Percentiles rank a stretch among this genome's conserved stretches.
Evolutionary conservation across 2,888 invertebrate genomes (phyloP).

Genomic region (Hypselothyrea guttata): DNA sequence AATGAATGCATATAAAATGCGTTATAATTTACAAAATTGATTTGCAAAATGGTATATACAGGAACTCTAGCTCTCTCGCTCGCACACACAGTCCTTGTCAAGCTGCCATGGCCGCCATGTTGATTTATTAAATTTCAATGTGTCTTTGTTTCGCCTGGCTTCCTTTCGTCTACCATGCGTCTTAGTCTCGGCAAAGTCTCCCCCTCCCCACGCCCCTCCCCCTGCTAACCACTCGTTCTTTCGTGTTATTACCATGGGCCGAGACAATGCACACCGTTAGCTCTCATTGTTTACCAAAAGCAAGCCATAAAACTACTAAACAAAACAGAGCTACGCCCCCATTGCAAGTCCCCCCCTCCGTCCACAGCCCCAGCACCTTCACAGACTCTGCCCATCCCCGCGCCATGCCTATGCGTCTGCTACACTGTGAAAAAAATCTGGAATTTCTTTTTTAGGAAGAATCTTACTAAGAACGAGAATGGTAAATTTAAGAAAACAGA

Average conservation of each 20-base stretch:
- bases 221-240: not conserved
- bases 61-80: not conserved
- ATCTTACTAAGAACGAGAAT: too few species aligned
- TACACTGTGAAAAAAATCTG: too few species aligned
- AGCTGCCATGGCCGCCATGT: slow-evolving; percentile 40
- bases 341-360: slow-evolving; percentile 18
- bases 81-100: too few species aligned
- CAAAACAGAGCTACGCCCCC: slow-evolving; percentile 65
- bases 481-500: too few species aligned
- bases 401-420: too few species aligned
- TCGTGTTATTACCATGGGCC: slow-evolving; percentile 35
- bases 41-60: slow-evolving; percentile 48
- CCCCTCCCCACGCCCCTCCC: not conserved
- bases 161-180: too few species aligned
- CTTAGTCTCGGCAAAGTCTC: too few species aligned
- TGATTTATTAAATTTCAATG: slow-evolving; percentile 62
- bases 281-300: slow-evolving; percentile 73
- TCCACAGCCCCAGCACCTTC: not conserved
- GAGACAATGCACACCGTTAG: slow-evolving; percentile 73
- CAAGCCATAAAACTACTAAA: slow-evolving; percentile 77
- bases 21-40: slow-evolving; percentile 62
- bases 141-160: slow-evolving; percentile 16
- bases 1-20: slow-evolving; percentile 41
- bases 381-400: too few species aligned
- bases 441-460: too few species aligned